Conservation (phyloP, 2,888 invertebrate species). For the Nesidiocoris tenuis region DNA sequence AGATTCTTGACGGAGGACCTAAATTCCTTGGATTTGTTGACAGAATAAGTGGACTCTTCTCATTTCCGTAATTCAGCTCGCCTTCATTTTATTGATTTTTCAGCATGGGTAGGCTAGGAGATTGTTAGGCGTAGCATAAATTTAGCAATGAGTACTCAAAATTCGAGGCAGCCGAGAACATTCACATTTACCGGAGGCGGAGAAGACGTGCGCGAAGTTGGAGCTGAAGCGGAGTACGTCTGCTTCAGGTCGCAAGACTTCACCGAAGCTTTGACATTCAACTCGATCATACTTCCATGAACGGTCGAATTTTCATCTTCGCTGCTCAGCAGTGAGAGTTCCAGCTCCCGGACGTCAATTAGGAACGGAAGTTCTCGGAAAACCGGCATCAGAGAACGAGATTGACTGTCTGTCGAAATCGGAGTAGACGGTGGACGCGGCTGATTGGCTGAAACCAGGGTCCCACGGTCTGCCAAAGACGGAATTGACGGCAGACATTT, state of each 20-base stretch:
- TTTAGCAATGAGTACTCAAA: too few species aligned
- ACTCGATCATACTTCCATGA: background rate
- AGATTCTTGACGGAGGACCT: too few species aligned
- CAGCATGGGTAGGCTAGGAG: too few species aligned
- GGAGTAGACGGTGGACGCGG: background rate
- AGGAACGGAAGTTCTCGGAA: background rate
- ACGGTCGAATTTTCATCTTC: background rate
- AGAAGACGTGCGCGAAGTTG: background rate
- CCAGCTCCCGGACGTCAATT: background rate
- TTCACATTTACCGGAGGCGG: too few species aligned
- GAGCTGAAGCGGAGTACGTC: background rate
- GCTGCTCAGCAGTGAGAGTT: background rate
- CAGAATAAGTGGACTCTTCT: too few species aligned
- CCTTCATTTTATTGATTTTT: too few species aligned
- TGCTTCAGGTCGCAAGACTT: background rate
- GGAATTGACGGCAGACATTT: background rate
- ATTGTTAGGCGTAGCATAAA: too few species aligned
- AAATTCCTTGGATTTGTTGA: too few species aligned
- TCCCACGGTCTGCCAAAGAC: too few species aligned
- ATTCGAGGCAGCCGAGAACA: too few species aligned
- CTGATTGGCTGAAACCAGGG: background rate
- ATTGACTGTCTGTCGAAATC: background rate
- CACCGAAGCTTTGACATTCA: background rate
- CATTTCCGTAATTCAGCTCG: too few species aligned
- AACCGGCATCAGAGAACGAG: too few species aligned